A percentile compares a stretch with the other conserved stretches of the same genome.
phyloP scores from a whole-genome alignment of 2,113 vertebrate species.

The Entelurus aequoreus region DNA sequence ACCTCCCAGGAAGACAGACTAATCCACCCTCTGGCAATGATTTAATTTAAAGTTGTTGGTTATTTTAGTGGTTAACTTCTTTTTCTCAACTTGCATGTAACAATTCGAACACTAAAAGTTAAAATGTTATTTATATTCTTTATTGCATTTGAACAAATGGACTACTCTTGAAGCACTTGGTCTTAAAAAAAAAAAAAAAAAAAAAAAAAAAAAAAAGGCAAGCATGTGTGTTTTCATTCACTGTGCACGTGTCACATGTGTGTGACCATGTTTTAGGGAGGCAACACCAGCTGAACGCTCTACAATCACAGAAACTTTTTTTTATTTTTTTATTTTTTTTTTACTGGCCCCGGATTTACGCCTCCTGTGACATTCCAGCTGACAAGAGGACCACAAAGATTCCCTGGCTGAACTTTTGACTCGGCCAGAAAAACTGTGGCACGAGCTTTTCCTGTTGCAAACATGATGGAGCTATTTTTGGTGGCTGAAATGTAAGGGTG shows the following conservation, averaged over 20 bases:
- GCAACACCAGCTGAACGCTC: constrained; percentile 50
- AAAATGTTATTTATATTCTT: too few species aligned
- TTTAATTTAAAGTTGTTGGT: neutral
- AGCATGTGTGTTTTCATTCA: constrained; percentile 10
- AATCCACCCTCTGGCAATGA: neutral
- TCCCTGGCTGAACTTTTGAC: constrained; percentile 67
- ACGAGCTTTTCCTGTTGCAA: constrained; percentile 25
- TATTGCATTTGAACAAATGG: too few species aligned
- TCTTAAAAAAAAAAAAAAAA: constrained; percentile 3
- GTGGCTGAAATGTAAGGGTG: constrained; percentile 52
- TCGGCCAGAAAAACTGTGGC: constrained; percentile 50
- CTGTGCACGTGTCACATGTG: constrained; percentile 14
- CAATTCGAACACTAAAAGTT: neutral
- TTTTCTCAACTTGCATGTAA: neutral
- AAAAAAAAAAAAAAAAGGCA: constrained; percentile 7
- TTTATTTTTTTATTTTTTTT: constrained; percentile 1
- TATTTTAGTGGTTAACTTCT: neutral
- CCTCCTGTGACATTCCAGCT: constrained; percentile 55
- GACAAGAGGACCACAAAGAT: constrained; percentile 59
- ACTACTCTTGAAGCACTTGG: neutral
- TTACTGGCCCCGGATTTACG: constrained; percentile 23
- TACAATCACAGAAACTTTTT: constrained; percentile 45
- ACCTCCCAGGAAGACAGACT: neutral
- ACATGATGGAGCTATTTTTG: constrained; percentile 42
- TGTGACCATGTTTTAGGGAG: constrained; percentile 15